Evolutionary conservation across 2,797 vertebrate species (phyloP).

Genomic region (Pygocentrus nattereri): DNA sequence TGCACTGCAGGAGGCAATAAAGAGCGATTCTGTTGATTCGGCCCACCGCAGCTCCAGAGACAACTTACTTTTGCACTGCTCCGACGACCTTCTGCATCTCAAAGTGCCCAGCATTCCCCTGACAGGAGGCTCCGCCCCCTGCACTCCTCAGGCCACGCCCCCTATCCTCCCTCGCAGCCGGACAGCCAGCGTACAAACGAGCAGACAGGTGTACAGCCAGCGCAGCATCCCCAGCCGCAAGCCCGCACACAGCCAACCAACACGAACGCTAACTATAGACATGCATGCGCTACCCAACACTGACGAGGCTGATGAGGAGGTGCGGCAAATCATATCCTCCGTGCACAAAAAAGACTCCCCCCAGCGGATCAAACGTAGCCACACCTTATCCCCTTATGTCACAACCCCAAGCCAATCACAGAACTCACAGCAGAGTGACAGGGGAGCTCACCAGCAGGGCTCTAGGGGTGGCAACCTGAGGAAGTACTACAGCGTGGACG

Average conservation of each 20-base stretch:
- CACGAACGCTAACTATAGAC: slow-evolving; percentile 49
- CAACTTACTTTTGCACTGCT: slow-evolving; percentile 45
- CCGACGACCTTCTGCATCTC: slow-evolving; percentile 38
- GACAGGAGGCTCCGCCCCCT: slow-evolving; percentile 57
- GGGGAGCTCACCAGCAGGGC: slow-evolving; percentile 62
- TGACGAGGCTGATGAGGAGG: slow-evolving; percentile 84
- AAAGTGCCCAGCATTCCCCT: slow-evolving; percentile 58
- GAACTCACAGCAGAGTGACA: slow-evolving; percentile 62
- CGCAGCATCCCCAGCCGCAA: slow-evolving; percentile 62
- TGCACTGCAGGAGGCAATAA: slow-evolving; percentile 74
- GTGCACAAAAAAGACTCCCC: slow-evolving; percentile 69
- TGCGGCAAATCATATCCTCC: slow-evolving; percentile 82
- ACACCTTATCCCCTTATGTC: slow-evolving; percentile 65
- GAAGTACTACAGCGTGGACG: slow-evolving; percentile 76
- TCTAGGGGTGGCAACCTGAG: slow-evolving; percentile 54
- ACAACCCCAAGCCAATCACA: slow-evolving; percentile 54
- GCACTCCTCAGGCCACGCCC: slow-evolving; percentile 66
- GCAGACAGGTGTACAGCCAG: slow-evolving; percentile 61
- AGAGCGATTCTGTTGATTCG: slow-evolving; percentile 67
- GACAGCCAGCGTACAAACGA: slow-evolving; percentile 72
- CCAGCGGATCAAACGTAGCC: slow-evolving; percentile 58
- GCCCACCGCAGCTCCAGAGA: slow-evolving; percentile 51
- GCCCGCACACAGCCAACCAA: neutral
- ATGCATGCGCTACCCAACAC: slow-evolving; percentile 38
- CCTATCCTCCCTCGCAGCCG: slow-evolving; percentile 67